Conservation (phyloP, 2,797 vertebrate species). For the Clarias platycephalus region DNA sequence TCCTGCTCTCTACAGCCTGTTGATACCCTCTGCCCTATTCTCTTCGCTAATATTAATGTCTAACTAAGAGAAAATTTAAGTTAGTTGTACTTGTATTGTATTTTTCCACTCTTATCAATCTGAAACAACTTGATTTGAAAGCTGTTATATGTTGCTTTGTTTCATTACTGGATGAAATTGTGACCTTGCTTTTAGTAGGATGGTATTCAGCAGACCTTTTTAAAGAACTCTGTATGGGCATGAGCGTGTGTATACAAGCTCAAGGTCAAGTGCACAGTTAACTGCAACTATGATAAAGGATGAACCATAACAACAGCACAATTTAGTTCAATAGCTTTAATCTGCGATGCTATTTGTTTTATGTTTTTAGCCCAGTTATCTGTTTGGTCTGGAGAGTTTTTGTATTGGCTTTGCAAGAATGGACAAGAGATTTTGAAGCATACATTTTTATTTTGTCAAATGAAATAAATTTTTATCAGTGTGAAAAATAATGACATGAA, state of each 20-base stretch:
- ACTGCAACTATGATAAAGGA: background rate
- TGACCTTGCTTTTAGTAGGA: background rate
- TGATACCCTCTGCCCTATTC: conserved; percentile 3
- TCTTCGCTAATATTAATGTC: background rate
- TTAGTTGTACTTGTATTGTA: conserved; percentile 3
- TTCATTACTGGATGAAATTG: background rate
- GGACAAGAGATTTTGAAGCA: background rate
- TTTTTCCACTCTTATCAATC: conserved; percentile 11
- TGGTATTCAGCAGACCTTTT: conserved; percentile 5
- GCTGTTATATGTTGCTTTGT: background rate
- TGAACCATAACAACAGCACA: background rate
- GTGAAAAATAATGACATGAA: background rate
- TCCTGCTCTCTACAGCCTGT: conserved; percentile 19
- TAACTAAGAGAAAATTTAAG: background rate
- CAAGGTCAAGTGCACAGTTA: conserved; percentile 1
- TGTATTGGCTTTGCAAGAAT: background rate
- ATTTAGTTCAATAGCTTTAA: background rate
- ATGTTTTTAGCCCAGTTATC: background rate
- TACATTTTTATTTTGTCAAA: too few relatives aligned
- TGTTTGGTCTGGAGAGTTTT: background rate
- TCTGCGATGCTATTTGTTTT: background rate
- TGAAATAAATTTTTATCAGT: background rate
- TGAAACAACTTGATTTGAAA: background rate
- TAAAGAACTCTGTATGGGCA: conserved; percentile 28
- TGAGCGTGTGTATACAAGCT: background rate